Evolutionary conservation across 1,140 invertebrate species (phyloP).

Genomic region (Drosophila micromelanica): DNA sequence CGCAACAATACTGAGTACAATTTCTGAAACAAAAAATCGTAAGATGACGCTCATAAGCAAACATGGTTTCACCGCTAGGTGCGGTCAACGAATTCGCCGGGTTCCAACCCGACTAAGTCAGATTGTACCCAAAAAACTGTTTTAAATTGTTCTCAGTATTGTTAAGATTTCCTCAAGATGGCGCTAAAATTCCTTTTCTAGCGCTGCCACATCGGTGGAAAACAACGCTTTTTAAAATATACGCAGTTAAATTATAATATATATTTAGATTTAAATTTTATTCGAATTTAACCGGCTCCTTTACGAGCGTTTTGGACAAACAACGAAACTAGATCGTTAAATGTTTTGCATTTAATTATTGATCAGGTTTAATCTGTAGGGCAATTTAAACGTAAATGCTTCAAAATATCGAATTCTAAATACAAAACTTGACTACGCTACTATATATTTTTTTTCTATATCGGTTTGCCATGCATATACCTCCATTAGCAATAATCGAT

Average conservation of each 20-base stretch:
- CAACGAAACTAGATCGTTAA: constrained; percentile 40
- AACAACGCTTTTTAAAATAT: not conserved
- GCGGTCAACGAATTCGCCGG: not conserved
- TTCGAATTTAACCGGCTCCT: constrained; percentile 6
- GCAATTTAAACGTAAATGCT: not conserved
- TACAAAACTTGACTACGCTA: no score
- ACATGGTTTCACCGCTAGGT: not conserved
- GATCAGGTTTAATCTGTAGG: constrained; percentile 23
- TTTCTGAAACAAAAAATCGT: not conserved
- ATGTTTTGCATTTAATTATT: constrained; percentile 32
- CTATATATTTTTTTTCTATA: no score
- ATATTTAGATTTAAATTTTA: not conserved
- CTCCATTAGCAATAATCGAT: no score
- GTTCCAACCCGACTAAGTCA: not conserved
- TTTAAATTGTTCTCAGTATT: constrained; percentile 22
- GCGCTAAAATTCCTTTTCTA: not conserved
- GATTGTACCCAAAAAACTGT: not conserved
- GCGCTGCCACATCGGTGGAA: not conserved
- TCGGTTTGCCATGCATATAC: no score
- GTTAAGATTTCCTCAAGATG: not conserved
- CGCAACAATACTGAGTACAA: not conserved
- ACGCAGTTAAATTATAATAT: not conserved
- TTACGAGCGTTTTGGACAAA: constrained; percentile 12
- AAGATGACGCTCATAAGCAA: not conserved
- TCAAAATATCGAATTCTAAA: not conserved